A percentile compares a stretch with the other conserved stretches of the same genome.
Conservation (phyloP, 2,888 invertebrate genomes). For the Hybos culiciformis region DNA sequence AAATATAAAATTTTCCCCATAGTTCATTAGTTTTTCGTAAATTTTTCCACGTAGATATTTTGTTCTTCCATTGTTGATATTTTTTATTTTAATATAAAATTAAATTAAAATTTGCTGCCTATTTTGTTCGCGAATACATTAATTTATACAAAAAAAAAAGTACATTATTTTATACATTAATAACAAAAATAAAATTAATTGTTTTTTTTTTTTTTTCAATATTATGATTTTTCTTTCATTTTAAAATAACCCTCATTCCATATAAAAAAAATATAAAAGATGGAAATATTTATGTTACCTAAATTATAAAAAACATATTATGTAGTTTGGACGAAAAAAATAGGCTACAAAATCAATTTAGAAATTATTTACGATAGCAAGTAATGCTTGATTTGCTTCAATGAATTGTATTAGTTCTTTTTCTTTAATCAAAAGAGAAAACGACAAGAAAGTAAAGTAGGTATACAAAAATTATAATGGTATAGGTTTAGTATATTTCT, state of each 20-base stretch:
- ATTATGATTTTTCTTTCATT: no score
- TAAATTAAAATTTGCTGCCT: conserved; percentile 13
- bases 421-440: no score
- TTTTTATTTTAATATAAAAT: conserved; percentile 3
- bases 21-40: background rate
- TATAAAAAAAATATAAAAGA: no score
- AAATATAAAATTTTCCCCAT: no score
- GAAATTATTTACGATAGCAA: conserved; percentile 1
- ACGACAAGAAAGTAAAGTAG: background rate
- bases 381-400: background rate
- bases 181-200: no score
- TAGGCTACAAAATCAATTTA: conserved; percentile 11
- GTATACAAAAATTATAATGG: background rate
- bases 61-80: conserved; percentile 9
- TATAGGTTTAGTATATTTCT: background rate
- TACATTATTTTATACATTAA: no score
- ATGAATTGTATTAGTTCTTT: no score
- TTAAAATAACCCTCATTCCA: no score
- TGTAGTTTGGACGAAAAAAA: conserved; percentile 15
- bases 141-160: conserved; percentile 5
- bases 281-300: no score
- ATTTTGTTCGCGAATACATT: conserved; percentile 17
- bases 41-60: conserved; percentile 10
- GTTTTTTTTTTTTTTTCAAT: no score
- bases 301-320: no score